These are phyloP conservation scores for Chionomys nivalis DNA, from an alignment of 2,113 vertebrate species.

Conservation along the genomic window DNA sequence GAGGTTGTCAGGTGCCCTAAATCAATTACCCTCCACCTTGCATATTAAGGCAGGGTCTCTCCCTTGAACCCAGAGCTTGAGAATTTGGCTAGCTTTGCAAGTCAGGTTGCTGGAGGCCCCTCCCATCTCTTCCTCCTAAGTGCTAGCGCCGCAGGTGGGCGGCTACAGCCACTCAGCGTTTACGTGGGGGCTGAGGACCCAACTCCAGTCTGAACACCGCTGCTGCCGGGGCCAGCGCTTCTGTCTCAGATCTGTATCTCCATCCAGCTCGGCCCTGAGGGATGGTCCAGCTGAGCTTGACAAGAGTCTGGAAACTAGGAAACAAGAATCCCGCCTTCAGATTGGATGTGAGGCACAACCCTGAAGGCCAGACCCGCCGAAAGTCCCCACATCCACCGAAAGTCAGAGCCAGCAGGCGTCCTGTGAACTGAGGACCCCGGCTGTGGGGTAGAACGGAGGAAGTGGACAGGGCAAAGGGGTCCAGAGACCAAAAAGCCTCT, in stretches of 20 bases:
- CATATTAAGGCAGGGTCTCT: background rate
- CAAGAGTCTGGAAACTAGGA: background rate
- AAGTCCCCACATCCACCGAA: background rate
- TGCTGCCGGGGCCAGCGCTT: too few species aligned
- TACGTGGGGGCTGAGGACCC: too few species aligned
- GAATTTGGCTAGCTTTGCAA: background rate
- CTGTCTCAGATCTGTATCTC: background rate
- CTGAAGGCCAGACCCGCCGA: background rate
- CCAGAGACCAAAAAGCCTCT: background rate
- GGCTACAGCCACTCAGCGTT: background rate
- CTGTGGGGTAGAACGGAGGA: fast-evolving
- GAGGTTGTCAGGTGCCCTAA: background rate
- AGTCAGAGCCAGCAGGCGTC: background rate
- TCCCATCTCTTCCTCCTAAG: background rate
- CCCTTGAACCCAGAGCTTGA: background rate
- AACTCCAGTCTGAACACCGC: background rate
- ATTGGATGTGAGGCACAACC: background rate
- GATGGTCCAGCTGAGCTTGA: too few species aligned
- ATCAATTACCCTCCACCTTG: background rate
- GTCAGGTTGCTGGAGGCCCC: background rate
- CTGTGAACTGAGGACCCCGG: background rate
- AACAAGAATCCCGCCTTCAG: background rate
- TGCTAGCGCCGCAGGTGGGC: too few species aligned
- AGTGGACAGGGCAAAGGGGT: background rate
- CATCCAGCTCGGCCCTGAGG: background rate